These are phyloP conservation scores for Matsumurasca onukii DNA, from an alignment of 1,140 invertebrate genomes.

Conservation along the genomic window DNA sequence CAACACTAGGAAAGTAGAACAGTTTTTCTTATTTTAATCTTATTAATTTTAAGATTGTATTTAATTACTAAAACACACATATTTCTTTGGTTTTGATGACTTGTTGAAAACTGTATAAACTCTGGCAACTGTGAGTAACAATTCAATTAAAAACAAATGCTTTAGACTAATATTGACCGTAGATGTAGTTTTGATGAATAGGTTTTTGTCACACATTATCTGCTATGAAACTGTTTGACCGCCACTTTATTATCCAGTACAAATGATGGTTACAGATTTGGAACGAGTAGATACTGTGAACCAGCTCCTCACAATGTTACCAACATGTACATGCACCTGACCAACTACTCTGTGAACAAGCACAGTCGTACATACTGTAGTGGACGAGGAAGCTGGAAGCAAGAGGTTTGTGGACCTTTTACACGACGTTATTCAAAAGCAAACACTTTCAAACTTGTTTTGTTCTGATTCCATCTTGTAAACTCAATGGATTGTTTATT, in stretches of 20 bases:
- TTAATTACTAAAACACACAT: no score
- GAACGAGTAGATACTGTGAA: slow-evolving; percentile 80
- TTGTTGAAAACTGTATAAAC: no score
- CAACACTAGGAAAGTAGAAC: no score
- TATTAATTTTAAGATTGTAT: no score
- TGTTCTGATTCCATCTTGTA: background rate
- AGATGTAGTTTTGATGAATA: background rate
- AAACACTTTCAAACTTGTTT: background rate
- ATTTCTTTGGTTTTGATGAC: no score
- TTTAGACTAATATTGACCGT: no score
- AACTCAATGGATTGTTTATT: no score
- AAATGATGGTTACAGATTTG: slow-evolving; percentile 61
- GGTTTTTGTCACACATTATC: background rate
- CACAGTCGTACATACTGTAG: slow-evolving; percentile 76
- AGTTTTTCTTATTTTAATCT: no score
- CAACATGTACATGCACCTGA: slow-evolving; percentile 95
- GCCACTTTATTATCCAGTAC: background rate
- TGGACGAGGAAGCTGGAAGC: slow-evolving; percentile 76
- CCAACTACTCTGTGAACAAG: slow-evolving; percentile 96
- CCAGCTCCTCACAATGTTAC: slow-evolving; percentile 74
- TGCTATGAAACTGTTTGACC: background rate
- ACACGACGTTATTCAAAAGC: background rate
- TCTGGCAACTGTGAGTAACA: no score
- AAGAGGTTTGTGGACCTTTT: slow-evolving; percentile 69
- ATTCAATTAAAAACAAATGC: no score